Conservation (phyloP, 2,797 vertebrate species). For the Tapirus indicus region DNA sequence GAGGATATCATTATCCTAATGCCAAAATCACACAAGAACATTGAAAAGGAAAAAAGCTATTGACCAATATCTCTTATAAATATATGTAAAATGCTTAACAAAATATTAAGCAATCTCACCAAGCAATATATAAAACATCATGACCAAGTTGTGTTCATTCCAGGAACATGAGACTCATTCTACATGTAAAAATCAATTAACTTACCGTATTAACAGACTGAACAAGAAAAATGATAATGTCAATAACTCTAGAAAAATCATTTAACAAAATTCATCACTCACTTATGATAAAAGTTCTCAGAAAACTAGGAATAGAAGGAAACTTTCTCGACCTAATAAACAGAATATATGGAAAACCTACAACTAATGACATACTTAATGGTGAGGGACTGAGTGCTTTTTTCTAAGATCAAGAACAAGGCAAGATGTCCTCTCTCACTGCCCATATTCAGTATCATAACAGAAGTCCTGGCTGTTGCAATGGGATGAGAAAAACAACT, state of each 20-base stretch:
- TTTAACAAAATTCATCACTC: neutral
- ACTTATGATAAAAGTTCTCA: neutral
- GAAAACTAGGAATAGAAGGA: neutral
- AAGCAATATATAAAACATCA: neutral
- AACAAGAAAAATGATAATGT: neutral
- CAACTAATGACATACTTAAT: too few relatives aligned
- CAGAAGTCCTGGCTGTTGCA: too few relatives aligned
- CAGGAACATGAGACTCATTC: neutral
- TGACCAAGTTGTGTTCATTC: neutral
- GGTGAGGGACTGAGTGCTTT: too few relatives aligned
- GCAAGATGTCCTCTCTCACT: too few relatives aligned
- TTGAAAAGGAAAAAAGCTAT: neutral
- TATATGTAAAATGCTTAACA: neutral
- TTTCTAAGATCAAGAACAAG: too few relatives aligned
- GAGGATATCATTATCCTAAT: too few relatives aligned
- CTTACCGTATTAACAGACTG: neutral
- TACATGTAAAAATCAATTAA: neutral
- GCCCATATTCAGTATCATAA: too few relatives aligned
- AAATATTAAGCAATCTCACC: neutral
- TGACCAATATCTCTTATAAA: neutral
- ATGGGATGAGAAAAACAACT: too few relatives aligned
- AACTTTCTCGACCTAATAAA: too few relatives aligned
- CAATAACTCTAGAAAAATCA: neutral
- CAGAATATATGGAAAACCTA: too few relatives aligned
- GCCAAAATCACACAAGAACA: neutral